A percentile compares a stretch with the other conserved stretches of the same genome.
Evolutionary conservation across 2,888 invertebrate genomes (phyloP).

Genomic region (Alcis repandata): DNA sequence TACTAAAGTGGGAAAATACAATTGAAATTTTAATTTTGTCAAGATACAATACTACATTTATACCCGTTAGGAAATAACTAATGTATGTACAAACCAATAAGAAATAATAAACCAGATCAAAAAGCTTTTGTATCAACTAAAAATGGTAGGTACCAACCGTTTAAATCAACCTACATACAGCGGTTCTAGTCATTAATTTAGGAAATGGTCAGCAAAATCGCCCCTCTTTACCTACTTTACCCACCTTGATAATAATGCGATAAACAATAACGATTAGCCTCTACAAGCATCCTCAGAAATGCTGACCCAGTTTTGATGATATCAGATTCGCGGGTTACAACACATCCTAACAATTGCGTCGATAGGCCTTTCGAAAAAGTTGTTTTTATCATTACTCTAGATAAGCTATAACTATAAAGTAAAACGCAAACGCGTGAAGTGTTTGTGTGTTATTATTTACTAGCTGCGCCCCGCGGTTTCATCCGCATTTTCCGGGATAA

Average conservation of each 20-base stretch:
- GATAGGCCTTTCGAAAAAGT: neutral
- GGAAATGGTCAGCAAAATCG: conserved; percentile 3
- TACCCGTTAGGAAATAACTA: too few species aligned
- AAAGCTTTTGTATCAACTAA: too few species aligned
- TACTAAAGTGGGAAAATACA: neutral
- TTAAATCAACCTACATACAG: neutral
- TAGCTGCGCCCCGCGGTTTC: too few species aligned
- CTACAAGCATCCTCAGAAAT: conserved; percentile 49
- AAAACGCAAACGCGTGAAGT: too few species aligned
- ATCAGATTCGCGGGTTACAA: conserved; percentile 53
- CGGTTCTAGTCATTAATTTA: neutral
- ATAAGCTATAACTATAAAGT: too few species aligned
- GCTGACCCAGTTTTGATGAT: conserved; percentile 47
- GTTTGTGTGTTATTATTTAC: too few species aligned
- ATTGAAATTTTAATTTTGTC: too few species aligned
- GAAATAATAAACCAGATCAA: too few species aligned
- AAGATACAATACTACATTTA: too few species aligned
- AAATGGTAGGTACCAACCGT: too few species aligned
- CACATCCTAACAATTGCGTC: conserved; percentile 46
- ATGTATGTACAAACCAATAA: too few species aligned
- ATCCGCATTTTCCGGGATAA: too few species aligned
- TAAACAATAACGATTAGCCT: conserved; percentile 40
- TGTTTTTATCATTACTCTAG: neutral
- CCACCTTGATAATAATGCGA: conserved; percentile 22
- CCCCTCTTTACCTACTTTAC: conserved; percentile 2